Base-by-base conservation (phyloP, 2,888 invertebrate genomes). In the Eupelmus urozonus region DNA sequence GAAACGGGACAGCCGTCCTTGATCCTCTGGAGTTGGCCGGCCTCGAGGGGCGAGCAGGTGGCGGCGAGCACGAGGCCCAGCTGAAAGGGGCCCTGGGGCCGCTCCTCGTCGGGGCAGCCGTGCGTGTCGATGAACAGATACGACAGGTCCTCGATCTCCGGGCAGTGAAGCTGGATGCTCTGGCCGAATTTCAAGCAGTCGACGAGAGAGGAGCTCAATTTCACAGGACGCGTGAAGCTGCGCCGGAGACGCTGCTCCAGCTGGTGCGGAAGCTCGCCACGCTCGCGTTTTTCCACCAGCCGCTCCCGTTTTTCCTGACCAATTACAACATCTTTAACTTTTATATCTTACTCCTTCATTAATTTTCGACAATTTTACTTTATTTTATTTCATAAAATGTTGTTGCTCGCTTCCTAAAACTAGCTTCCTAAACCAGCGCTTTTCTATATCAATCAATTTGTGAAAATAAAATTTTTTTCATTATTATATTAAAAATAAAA, bases 51-150 rank as follows among this genome's bases (percentile, higher is more conserved):
- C 9, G 67, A 27, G n/a, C 3, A 7, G 18, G 80, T 80, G 9
- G 80, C 80, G 1, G 75, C 51, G 40, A 80, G 59, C 0, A 71
- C 27, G 3, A 80, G 45, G 2, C 80, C 80, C 25, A 13, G 45
- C 0, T 11, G 45, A 0, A 20, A 13, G 1, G 66, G 62, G 0
- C 23, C 34, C 9, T 1, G 1, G 9, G 65, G 59, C 2, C 9
- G 0, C 23, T 9, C 3, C 3, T 75, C 78, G 42, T 67, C 62
- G 0, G 75, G 78, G n/a, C 78, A 78, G 20, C 71, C 75, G 1
- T 5, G 23, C 7, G 23, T 13, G 13, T 18, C 25, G 62, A 23
- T 60, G 49, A 75, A 51, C 1, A 7, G 2, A n/a, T 71, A 23
- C 1, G 53, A 5, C 11, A 60, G 9, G 49, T 76, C 80, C n/a